phyloP scores from a whole-genome alignment of 2,888 invertebrate genomes.

The Microctonus brassicae region DNA sequence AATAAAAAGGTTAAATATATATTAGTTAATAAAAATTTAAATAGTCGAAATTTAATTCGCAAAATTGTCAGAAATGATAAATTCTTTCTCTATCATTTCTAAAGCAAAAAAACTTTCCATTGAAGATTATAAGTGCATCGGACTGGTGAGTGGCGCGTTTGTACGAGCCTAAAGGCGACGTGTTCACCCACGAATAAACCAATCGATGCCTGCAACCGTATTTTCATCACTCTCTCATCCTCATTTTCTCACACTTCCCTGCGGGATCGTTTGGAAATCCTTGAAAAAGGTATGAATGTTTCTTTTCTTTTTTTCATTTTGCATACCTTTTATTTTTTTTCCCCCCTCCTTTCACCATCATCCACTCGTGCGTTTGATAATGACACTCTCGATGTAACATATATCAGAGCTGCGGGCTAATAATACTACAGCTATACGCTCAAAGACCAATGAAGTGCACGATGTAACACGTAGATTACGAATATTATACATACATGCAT shows the following conservation, averaged over 20 bases:
- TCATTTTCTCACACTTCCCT: not conserved
- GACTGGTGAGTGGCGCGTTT: not conserved
- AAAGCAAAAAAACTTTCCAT: too few species aligned
- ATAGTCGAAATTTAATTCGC: too few species aligned
- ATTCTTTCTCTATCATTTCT: too few species aligned
- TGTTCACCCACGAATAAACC: not conserved
- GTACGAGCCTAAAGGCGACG: not conserved
- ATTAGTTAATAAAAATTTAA: too few species aligned
- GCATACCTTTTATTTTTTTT: not conserved
- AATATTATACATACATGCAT: too few species aligned
- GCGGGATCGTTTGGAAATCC: not conserved
- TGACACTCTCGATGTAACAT: not conserved
- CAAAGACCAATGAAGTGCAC: not conserved
- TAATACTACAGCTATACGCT: not conserved
- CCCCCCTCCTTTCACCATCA: not conserved
- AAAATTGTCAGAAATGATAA: too few species aligned
- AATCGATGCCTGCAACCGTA: not conserved
- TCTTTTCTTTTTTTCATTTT: not conserved
- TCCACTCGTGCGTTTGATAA: not conserved
- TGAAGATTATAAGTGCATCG: not conserved
- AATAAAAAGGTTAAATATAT: too few species aligned
- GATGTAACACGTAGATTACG: too few species aligned
- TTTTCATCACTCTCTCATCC: not conserved
- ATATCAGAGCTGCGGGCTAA: not conserved
- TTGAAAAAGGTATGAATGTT: not conserved